Percentiles rank a stretch among this genome's conserved stretches.
Conservation (phyloP, 2,888 invertebrate genomes). For the Cerastis rubricosa region DNA sequence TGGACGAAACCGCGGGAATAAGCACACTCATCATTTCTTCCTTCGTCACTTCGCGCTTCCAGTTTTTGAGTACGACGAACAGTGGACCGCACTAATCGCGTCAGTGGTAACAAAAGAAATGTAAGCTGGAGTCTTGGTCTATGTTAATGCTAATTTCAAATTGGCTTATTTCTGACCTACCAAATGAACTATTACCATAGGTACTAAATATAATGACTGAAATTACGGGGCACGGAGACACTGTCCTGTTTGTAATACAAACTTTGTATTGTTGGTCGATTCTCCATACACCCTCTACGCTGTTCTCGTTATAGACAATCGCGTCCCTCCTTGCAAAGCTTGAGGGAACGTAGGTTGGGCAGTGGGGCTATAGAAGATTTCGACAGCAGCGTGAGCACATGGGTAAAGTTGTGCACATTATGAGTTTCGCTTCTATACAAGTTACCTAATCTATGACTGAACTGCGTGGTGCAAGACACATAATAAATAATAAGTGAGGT, state of each 20-base stretch:
- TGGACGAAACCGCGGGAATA: too few species aligned
- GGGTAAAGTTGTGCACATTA: background rate
- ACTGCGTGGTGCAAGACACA: slow-evolving; percentile 15
- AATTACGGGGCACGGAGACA: background rate
- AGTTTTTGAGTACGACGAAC: too few species aligned
- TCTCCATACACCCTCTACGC: background rate
- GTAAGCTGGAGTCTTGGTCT: background rate
- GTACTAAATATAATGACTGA: background rate
- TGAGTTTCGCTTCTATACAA: background rate
- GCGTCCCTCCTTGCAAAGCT: background rate
- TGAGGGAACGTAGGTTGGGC: background rate
- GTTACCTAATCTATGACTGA: slow-evolving; percentile 8
- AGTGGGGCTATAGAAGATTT: background rate
- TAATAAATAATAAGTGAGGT: slow-evolving; percentile 32
- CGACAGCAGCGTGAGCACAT: background rate
- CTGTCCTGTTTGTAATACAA: background rate
- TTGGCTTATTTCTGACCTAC: background rate
- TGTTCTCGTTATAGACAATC: background rate
- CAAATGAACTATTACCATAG: background rate
- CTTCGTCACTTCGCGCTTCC: too few species aligned
- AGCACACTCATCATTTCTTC: too few species aligned
- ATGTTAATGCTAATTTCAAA: background rate
- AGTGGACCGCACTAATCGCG: too few species aligned
- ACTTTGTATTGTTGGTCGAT: background rate
- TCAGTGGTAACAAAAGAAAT: background rate